These are phyloP conservation scores for Cephus pygmeus DNA, from an alignment of 2,888 invertebrate genomes.

Conservation along the genomic window DNA sequence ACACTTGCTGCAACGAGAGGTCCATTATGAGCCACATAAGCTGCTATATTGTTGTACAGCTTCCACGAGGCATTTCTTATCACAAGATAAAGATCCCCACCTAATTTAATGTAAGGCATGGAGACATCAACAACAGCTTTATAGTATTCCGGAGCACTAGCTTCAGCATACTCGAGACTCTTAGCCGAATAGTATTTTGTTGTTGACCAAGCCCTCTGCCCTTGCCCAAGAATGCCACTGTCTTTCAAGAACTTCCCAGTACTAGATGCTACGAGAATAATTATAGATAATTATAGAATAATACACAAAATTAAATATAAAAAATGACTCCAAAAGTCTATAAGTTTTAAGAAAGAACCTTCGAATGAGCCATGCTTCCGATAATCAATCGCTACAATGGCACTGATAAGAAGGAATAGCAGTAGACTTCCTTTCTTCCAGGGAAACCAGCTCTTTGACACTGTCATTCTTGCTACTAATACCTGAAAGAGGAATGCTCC, in stretches of 20 bases:
- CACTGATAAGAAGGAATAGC: slow-evolving; percentile 71
- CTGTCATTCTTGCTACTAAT: slow-evolving; percentile 66
- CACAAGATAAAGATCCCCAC: slow-evolving; percentile 71
- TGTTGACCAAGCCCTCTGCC: slow-evolving; percentile 73
- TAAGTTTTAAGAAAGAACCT: slow-evolving; percentile 66
- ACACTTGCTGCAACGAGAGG: slow-evolving; percentile 69
- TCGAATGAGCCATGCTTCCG: slow-evolving; percentile 76
- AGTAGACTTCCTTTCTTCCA: slow-evolving; percentile 76
- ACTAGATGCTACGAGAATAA: slow-evolving; percentile 70
- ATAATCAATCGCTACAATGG: slow-evolving; percentile 75
- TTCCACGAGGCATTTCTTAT: slow-evolving; percentile 68
- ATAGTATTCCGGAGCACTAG: slow-evolving; percentile 77
- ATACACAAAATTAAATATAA: slow-evolving; percentile 1
- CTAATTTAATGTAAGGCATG: slow-evolving; percentile 74
- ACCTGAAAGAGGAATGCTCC: slow-evolving; percentile 53
- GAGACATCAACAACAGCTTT: slow-evolving; percentile 69
- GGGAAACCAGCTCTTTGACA: slow-evolving; percentile 70
- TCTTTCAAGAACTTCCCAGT: slow-evolving; percentile 75
- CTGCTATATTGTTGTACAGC: slow-evolving; percentile 67
- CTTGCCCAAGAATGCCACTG: slow-evolving; percentile 74
- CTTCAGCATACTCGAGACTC: slow-evolving; percentile 76
- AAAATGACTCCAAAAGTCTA: slow-evolving; percentile 12
- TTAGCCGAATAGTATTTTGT: slow-evolving; percentile 72
- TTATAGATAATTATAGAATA: neutral
- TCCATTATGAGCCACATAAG: slow-evolving; percentile 69